A percentile compares a stretch with the other conserved stretches of the same genome.
These are phyloP conservation scores for Sesamia inferens DNA, from an alignment of 2,888 invertebrate genomes.

Conservation along the genomic window DNA sequence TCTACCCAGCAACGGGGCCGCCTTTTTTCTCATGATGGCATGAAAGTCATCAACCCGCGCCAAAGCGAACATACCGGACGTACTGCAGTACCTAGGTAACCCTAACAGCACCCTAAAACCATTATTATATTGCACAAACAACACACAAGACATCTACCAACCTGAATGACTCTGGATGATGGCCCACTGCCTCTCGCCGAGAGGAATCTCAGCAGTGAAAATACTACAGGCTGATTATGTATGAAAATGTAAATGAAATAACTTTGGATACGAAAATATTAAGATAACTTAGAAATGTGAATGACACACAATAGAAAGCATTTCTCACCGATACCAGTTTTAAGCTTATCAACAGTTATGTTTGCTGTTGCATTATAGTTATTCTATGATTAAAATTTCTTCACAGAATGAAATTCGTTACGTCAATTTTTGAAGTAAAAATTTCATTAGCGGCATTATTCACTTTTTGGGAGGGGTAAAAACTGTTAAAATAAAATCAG, in stretches of 20 bases:
- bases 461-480: too few relatives aligned
- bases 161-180: background rate
- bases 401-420: background rate
- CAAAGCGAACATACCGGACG: too few relatives aligned
- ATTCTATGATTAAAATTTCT: constrained; percentile 27
- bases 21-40: too few relatives aligned
- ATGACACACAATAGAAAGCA: constrained; percentile 49
- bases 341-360: constrained; percentile 34
- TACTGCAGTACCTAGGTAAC: too few relatives aligned
- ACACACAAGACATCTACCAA: background rate
- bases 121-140: too few relatives aligned
- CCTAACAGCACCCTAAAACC: too few relatives aligned
- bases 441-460: too few relatives aligned
- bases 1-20: too few relatives aligned
- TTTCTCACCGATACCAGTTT: constrained; percentile 51
- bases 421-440: too few relatives aligned
- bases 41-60: too few relatives aligned
- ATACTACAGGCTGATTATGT: background rate
- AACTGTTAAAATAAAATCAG: too few relatives aligned
- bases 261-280: constrained; percentile 15
- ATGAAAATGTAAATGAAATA: background rate
- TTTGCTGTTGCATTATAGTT: constrained; percentile 36
- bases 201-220: background rate
- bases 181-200: background rate
- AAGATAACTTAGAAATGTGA: constrained; percentile 19